Conservation (phyloP, 2,797 vertebrate genomes). For the Synaphobranchus kaupii region DNA sequence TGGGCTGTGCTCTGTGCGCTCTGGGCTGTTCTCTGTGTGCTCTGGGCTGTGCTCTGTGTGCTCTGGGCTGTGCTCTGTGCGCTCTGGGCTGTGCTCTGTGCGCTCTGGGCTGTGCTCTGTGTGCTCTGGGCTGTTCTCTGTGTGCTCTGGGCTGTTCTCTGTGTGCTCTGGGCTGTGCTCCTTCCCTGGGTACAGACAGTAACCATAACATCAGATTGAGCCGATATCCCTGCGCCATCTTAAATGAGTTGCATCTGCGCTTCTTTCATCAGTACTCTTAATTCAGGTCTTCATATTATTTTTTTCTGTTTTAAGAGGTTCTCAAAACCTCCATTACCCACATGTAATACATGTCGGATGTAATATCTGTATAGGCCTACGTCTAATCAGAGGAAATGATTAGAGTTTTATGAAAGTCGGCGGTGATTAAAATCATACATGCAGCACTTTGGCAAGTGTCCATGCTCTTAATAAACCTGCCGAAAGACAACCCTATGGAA, state of each 20-base stretch:
- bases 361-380: conserved; percentile 1
- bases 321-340: conserved; percentile 3
- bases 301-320: conserved; percentile 11
- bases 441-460: conserved; percentile 43
- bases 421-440: conserved; percentile 49
- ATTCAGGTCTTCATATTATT: background rate
- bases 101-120: no score
- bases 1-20: no score
- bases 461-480: conserved; percentile 44
- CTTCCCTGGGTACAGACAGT: background rate
- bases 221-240: background rate
- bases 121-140: no score
- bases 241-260: background rate
- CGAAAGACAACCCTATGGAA: conserved; percentile 33
- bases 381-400: conserved; percentile 22
- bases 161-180: background rate
- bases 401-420: conserved; percentile 41
- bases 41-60: no score
- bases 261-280: background rate
- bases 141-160: no score
- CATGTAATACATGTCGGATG: background rate
- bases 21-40: no score
- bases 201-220: background rate
- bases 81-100: no score
- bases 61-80: no score